These are phyloP conservation scores for Jordanella pulchra DNA, from an alignment of 2,797 vertebrate species.

Conservation along the genomic window DNA sequence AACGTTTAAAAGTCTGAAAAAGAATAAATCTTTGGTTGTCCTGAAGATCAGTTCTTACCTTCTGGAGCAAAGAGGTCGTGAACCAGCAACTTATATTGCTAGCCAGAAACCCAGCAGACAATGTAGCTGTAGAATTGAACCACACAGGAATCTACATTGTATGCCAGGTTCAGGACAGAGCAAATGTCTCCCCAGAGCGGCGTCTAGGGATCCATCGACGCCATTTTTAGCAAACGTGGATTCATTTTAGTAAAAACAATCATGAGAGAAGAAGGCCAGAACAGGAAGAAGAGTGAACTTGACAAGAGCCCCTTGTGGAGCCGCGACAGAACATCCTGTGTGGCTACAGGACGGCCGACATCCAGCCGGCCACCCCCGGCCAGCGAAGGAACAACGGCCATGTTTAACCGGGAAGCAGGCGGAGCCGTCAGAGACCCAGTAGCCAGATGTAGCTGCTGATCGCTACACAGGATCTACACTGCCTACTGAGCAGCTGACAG, in stretches of 20 bases:
- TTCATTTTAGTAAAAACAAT: not conserved
- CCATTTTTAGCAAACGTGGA: not conserved
- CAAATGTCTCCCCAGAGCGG: constrained; percentile 61
- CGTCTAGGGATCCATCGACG: constrained; percentile 5
- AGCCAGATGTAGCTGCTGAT: constrained; percentile 99
- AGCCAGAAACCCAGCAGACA: constrained; percentile 99
- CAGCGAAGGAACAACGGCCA: constrained; percentile 51
- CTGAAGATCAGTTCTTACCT: constrained; percentile 51
- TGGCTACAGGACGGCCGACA: constrained; percentile 73
- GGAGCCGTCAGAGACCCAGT: constrained; percentile 97
- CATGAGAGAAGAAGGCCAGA: constrained; percentile 36
- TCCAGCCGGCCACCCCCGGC: constrained; percentile 68
- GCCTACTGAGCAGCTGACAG: constrained; percentile 97
- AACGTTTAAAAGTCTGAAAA: not conserved
- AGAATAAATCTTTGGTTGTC: not conserved
- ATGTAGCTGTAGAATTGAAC: constrained; percentile 98
- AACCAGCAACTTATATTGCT: constrained; percentile 72
- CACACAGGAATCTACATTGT: constrained; percentile 99
- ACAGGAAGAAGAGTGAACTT: constrained; percentile 53
- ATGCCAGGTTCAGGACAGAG: constrained; percentile 98
- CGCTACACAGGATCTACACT: constrained; percentile 99
- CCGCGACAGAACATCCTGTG: constrained; percentile 75
- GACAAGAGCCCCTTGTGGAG: constrained; percentile 71
- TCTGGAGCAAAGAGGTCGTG: not conserved
- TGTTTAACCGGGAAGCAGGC: constrained; percentile 64